Evolutionary conservation across 1,140 invertebrate species (phyloP).

Genomic region (Halesus radiatus): DNA sequence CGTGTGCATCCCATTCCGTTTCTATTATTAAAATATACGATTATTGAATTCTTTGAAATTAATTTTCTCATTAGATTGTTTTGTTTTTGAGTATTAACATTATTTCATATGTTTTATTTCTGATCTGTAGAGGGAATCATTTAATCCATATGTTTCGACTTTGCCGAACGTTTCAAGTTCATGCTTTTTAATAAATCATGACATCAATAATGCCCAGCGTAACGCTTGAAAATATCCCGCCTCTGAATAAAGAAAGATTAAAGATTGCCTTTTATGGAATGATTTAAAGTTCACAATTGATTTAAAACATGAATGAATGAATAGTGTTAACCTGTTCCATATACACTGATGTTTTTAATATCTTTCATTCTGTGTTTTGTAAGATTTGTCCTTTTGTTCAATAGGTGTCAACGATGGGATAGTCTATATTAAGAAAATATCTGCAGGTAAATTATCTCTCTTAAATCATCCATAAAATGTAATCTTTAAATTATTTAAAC

Average conservation of each 20-base stretch:
- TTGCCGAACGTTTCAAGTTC: too few species aligned
- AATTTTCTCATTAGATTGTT: too few species aligned
- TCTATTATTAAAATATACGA: too few species aligned
- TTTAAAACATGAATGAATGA: neutral
- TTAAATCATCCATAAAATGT: slow-evolving; percentile 45
- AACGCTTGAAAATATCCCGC: too few species aligned
- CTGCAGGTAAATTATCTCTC: slow-evolving; percentile 71
- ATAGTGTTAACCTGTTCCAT: neutral
- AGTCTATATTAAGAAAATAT: slow-evolving; percentile 73
- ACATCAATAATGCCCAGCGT: too few species aligned
- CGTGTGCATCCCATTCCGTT: too few species aligned
- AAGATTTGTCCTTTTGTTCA: slow-evolving; percentile 66
- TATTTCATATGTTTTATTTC: too few species aligned
- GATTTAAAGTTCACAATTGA: slow-evolving; percentile 24
- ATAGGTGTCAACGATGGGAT: slow-evolving; percentile 72
- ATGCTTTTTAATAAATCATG: too few species aligned
- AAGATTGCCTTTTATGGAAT: slow-evolving; percentile 50
- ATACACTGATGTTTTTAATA: neutral
- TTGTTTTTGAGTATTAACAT: too few species aligned
- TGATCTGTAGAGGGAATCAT: too few species aligned
- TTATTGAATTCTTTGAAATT: too few species aligned
- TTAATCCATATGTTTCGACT: too few species aligned
- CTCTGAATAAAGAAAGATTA: slow-evolving; percentile 14
- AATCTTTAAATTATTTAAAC: slow-evolving; percentile 21
- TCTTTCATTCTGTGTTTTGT: slow-evolving; percentile 4